A percentile compares a stretch with the other conserved stretches of the same genome.
Evolutionary conservation across 2,888 invertebrate species (phyloP).

Genomic region (Bedellia somnulentella): DNA sequence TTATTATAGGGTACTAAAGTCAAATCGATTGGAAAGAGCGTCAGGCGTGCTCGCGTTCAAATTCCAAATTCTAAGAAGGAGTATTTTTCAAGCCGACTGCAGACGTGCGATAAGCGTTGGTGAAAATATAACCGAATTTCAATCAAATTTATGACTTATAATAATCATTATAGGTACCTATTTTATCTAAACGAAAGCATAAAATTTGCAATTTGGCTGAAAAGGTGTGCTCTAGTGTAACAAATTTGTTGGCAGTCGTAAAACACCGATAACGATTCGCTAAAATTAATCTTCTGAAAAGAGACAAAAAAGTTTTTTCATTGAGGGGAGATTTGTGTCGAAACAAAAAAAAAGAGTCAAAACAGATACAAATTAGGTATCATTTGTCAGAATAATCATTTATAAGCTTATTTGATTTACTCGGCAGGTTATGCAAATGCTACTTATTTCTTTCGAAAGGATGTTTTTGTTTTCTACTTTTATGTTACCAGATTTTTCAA

Average conservation of each 20-base stretch:
- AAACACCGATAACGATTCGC: constrained; percentile 52
- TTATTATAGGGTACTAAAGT: constrained; percentile 45
- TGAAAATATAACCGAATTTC: constrained; percentile 58
- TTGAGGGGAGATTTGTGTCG: constrained; percentile 17
- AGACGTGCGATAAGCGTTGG: constrained; percentile 44
- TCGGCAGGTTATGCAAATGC: no score
- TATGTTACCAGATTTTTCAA: no score
- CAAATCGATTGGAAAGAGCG: constrained; percentile 42
- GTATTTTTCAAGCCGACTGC: constrained; percentile 56
- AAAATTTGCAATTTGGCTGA: constrained; percentile 55
- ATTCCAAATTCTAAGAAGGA: constrained; percentile 15
- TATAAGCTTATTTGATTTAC: no score
- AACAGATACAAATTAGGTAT: constrained; percentile 1
- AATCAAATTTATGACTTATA: constrained; percentile 60
- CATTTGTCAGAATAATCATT: no score
- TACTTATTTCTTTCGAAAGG: neutral
- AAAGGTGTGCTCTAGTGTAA: constrained; percentile 57
- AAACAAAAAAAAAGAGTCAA: constrained; percentile 1
- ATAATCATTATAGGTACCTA: constrained; percentile 53
- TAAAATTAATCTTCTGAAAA: constrained; percentile 50
- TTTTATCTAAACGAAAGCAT: constrained; percentile 47
- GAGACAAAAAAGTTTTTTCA: constrained; percentile 17
- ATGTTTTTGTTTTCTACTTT: neutral
- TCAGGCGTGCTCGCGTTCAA: constrained; percentile 9
- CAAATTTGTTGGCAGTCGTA: constrained; percentile 55